Percentiles rank a stretch among this genome's conserved stretches.
Conservation (phyloP, 2,888 invertebrate genomes). For the Melanostoma mellinum region DNA sequence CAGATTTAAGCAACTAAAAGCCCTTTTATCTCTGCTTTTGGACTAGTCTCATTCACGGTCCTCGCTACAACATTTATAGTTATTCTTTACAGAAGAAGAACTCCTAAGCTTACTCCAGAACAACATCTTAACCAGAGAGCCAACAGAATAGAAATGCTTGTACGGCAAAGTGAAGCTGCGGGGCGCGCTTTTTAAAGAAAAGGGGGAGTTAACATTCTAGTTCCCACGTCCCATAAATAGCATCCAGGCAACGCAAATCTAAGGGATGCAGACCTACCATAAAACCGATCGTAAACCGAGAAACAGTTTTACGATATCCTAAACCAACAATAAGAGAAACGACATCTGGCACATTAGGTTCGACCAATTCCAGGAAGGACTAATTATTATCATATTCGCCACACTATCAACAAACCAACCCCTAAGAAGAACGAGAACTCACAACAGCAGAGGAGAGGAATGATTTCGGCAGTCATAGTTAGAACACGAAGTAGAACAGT, state of each 20-base stretch:
- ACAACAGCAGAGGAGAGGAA: too few relatives aligned
- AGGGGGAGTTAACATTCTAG: not conserved
- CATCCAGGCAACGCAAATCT: not conserved
- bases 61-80: not conserved
- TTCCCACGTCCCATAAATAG: not conserved
- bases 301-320: too few relatives aligned
- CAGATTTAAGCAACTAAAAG: constrained; percentile 7
- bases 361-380: too few relatives aligned
- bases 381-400: too few relatives aligned
- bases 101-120: too few relatives aligned
- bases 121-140: not conserved
- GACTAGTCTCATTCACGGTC: not conserved
- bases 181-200: not conserved
- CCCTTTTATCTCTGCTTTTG: not conserved
- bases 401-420: too few relatives aligned
- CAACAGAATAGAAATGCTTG: constrained; percentile 2
- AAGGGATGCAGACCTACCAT: not conserved
- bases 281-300: not conserved
- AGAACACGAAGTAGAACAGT: too few relatives aligned
- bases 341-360: too few relatives aligned
- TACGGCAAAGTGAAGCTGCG: not conserved
- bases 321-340: too few relatives aligned
- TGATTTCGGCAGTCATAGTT: too few relatives aligned
- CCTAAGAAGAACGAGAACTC: too few relatives aligned
- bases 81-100: too few relatives aligned